Conservation (phyloP, 2,113 vertebrate species). For the Dicerorhinus sumatrensis region DNA sequence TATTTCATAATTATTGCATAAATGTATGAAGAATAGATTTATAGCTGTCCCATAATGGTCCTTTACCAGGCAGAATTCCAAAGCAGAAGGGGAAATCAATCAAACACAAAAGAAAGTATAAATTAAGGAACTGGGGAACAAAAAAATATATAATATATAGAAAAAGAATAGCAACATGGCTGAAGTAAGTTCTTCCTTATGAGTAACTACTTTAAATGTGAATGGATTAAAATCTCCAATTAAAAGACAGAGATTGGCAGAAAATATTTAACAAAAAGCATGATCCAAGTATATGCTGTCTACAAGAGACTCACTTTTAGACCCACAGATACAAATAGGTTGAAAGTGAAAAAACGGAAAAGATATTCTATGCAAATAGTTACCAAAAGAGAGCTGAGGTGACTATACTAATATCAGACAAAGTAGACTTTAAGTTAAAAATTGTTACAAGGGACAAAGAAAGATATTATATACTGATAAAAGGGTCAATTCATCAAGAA, state of each 20-base stretch:
- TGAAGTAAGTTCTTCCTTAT: neutral
- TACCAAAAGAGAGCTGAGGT: neutral
- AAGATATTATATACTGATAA: neutral
- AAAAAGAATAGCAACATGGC: neutral
- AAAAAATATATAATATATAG: neutral
- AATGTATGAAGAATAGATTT: neutral
- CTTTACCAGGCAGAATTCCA: neutral
- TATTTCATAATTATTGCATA: neutral
- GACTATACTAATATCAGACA: neutral
- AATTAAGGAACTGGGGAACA: neutral
- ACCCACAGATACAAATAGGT: neutral
- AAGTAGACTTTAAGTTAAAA: conserved; percentile 10
- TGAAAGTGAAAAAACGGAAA: neutral
- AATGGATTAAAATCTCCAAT: neutral
- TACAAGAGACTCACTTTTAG: neutral
- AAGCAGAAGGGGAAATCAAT: neutral
- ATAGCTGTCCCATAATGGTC: neutral
- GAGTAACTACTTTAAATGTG: neutral
- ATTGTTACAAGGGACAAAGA: neutral
- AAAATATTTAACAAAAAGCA: neutral
- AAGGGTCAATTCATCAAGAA: neutral
- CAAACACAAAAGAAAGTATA: neutral
- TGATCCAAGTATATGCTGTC: neutral
- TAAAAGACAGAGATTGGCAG: conserved; percentile 6
- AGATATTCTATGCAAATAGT: neutral